phyloP scores from a whole-genome alignment of 2,797 vertebrate genomes.

The Synaphobranchus kaupii region DNA sequence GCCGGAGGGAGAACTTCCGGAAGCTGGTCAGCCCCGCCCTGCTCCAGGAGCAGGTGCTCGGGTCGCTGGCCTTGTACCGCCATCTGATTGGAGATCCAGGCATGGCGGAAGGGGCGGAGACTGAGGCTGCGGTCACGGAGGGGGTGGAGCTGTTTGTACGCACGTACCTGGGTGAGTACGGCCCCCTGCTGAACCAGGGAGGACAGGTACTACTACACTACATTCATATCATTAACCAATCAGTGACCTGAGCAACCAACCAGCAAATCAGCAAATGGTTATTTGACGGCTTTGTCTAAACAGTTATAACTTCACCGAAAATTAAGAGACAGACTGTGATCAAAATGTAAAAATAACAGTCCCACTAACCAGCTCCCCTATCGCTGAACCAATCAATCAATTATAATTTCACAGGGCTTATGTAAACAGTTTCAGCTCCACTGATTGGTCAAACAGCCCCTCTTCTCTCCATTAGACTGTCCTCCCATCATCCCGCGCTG shows the following conservation, averaged over 20 bases:
- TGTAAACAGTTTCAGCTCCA: neutral
- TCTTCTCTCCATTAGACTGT: conserved; percentile 67
- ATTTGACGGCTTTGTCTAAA: neutral
- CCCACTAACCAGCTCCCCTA: neutral
- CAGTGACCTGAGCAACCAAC: neutral
- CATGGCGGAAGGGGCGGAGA: conserved; percentile 35
- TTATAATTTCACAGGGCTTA: neutral
- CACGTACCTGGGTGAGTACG: conserved; percentile 73
- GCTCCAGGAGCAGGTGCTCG: conserved; percentile 67
- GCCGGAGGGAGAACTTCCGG: conserved; percentile 71
- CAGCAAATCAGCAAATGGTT: neutral
- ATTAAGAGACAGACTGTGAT: neutral
- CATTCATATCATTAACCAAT: neutral
- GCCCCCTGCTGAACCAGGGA: neutral
- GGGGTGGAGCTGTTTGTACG: conserved; percentile 70
- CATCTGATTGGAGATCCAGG: conserved; percentile 44
- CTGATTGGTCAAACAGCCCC: neutral
- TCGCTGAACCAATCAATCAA: neutral
- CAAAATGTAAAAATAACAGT: neutral
- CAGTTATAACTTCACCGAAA: neutral
- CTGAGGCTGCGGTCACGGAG: conserved; percentile 53
- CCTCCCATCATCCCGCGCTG: conserved; percentile 83
- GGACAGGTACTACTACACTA: neutral
- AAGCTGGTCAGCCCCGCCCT: conserved; percentile 23
- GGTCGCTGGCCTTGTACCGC: conserved; percentile 52